Conservation (phyloP, 2,113 vertebrate genomes). For the Calyptommatus sinebrachiatus region DNA sequence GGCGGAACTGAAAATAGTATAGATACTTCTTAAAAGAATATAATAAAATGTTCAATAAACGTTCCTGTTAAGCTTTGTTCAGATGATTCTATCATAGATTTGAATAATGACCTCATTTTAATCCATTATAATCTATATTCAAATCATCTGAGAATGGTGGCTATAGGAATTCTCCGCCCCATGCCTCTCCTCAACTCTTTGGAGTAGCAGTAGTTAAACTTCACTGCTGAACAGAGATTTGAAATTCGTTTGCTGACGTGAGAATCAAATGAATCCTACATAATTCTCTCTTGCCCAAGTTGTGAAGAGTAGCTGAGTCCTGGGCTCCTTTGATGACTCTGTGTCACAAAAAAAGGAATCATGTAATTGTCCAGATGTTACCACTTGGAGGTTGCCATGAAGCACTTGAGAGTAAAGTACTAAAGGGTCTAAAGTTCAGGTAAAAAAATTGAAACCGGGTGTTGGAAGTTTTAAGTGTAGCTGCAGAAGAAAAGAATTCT, state of each 20-base stretch:
- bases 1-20: not conserved
- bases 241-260: not conserved
- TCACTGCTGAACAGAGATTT: not conserved
- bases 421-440: not conserved
- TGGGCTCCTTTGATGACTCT: not conserved
- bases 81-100: not conserved
- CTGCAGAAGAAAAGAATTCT: not conserved
- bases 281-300: not conserved
- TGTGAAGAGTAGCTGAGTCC: not conserved
- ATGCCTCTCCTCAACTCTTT: not conserved
- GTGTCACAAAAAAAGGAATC: not conserved
- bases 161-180: too few species aligned
- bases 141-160: too few species aligned
- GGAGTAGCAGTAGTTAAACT: too few species aligned
- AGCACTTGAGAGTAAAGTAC: not conserved
- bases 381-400: not conserved
- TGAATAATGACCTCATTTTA: not conserved
- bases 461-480: not conserved
- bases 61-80: not conserved
- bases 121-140: too few species aligned
- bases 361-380: not conserved
- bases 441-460: not conserved
- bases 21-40: too few species aligned
- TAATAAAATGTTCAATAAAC: not conserved
- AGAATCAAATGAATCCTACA: not conserved